Evolutionary conservation across 2,797 vertebrate genomes (phyloP).

Genomic region (Morelia viridis): DNA sequence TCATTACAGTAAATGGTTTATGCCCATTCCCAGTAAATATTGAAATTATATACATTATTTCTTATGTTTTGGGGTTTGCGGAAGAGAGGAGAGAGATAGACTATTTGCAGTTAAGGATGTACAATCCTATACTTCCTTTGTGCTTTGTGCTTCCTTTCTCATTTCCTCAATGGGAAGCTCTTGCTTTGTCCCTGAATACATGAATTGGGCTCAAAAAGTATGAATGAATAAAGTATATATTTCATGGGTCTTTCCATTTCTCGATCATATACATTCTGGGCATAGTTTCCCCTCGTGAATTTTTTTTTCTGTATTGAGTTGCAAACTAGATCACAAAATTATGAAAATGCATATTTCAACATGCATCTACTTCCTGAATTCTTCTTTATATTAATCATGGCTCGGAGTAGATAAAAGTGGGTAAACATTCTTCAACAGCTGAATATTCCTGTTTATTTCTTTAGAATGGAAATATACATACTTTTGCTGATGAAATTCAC

Average conservation of each 20-base stretch:
- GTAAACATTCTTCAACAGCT: background rate
- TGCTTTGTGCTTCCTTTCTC: background rate
- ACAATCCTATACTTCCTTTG: background rate
- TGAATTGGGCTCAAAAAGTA: background rate
- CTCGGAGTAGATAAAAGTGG: background rate
- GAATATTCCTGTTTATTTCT: background rate
- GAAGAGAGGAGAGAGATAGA: background rate
- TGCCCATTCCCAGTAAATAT: slow-evolving; percentile 73
- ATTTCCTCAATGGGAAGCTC: background rate
- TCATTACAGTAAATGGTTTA: slow-evolving; percentile 72
- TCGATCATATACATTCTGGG: background rate
- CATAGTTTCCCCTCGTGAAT: background rate
- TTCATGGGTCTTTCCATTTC: background rate
- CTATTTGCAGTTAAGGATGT: background rate
- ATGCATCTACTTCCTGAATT: background rate
- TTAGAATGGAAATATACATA: background rate
- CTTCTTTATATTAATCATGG: background rate
- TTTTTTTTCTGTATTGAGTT: background rate
- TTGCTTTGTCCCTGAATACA: background rate
- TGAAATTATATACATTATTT: slow-evolving; percentile 73
- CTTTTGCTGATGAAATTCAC: background rate
- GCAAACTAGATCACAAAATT: too few relatives aligned
- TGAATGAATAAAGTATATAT: background rate
- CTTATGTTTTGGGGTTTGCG: slow-evolving; percentile 62
- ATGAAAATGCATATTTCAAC: background rate